A percentile compares a stretch with the other conserved stretches of the same genome.
phyloP scores from a whole-genome alignment of 2,113 vertebrate genomes.

The Urocolius indicus region DNA sequence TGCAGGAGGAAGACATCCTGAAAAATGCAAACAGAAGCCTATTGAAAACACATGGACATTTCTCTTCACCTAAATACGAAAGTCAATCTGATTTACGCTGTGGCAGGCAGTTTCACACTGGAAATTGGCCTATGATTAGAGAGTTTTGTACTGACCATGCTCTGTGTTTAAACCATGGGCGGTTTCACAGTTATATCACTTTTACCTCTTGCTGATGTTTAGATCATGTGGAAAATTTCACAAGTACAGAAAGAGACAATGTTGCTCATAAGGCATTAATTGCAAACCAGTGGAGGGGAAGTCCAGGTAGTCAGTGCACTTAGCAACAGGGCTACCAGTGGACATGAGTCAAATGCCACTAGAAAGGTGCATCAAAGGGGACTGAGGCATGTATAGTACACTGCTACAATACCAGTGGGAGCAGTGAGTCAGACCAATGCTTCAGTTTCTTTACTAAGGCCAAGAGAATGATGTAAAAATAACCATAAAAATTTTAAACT shows the following conservation, averaged over 20 bases:
- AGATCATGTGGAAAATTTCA: neutral
- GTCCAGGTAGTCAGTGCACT: neutral
- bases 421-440: neutral
- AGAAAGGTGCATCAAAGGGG: neutral
- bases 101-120: neutral
- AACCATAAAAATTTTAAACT: constrained; percentile 6
- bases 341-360: neutral
- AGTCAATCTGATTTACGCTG: neutral
- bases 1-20: neutral
- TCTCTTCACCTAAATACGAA: neutral
- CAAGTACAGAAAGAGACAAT: neutral
- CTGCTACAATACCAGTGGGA: neutral
- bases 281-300: neutral
- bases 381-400: too few species aligned
- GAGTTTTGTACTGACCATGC: neutral
- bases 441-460: neutral
- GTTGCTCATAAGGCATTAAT: neutral
- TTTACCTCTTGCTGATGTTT: neutral
- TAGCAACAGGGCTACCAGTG: neutral
- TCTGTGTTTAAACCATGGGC: neutral
- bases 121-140: rapidly evolving
- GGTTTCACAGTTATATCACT: neutral
- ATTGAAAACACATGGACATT: neutral
- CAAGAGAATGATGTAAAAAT: neutral
- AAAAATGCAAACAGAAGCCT: neutral